A percentile compares a stretch with the other conserved stretches of the same genome.
These are phyloP conservation scores for Hetaerina americana DNA, from an alignment of 1,140 invertebrate species.

Conservation along the genomic window DNA sequence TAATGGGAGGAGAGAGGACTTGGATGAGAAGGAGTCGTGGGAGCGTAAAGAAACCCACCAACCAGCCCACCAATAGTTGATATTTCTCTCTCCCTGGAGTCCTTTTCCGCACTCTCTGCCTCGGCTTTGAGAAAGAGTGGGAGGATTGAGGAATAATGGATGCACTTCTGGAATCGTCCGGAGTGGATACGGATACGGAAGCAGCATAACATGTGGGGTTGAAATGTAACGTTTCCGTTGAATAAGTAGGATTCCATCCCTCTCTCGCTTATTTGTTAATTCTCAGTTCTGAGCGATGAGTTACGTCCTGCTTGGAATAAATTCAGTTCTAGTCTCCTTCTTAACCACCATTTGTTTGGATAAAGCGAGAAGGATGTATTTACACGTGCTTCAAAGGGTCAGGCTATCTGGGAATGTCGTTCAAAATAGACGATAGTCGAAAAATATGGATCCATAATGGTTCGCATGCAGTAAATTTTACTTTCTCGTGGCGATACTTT, in stretches of 20 bases:
- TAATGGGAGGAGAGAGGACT: no score
- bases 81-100: not conserved
- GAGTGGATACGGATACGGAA: not conserved
- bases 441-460: no score
- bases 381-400: no score
- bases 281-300: not conserved
- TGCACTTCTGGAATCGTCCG: not conserved
- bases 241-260: not conserved
- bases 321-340: not conserved
- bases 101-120: not conserved
- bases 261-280: not conserved
- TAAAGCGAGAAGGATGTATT: not conserved
- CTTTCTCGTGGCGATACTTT: no score
- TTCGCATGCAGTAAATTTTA: no score
- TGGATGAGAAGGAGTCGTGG: no score
- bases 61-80: not conserved
- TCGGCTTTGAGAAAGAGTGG: not conserved
- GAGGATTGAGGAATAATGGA: not conserved
- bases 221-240: not conserved
- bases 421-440: no score
- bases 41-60: not conserved
- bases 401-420: no score
- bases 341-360: not conserved
- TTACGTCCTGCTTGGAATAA: not conserved
- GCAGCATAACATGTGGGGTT: not conserved